phyloP scores from a whole-genome alignment of 1,140 invertebrate genomes.

The Agrypnia vestita region DNA sequence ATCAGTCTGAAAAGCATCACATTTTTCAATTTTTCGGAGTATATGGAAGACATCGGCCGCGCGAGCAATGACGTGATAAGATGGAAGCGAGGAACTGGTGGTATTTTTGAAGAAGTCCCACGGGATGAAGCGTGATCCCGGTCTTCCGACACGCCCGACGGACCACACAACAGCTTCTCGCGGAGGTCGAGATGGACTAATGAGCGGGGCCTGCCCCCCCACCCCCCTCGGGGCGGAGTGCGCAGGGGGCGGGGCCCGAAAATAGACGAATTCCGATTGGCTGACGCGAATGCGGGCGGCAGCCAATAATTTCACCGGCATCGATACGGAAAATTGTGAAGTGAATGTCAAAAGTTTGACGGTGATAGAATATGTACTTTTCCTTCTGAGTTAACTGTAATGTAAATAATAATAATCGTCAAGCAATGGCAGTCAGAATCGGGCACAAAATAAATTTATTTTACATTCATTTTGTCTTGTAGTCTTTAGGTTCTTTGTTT shows the following conservation, averaged over 20 bases:
- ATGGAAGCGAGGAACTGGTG: too few species aligned
- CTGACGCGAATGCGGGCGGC: neutral
- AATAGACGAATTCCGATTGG: constrained; percentile 28
- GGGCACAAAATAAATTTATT: too few species aligned
- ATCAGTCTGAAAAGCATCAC: too few species aligned
- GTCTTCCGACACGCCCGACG: neutral
- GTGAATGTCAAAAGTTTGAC: constrained; percentile 8
- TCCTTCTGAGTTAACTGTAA: neutral
- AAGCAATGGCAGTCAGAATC: too few species aligned
- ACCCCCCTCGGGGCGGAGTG: neutral
- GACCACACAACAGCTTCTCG: constrained; percentile 14
- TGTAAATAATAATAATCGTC: too few species aligned
- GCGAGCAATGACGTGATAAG: too few species aligned
- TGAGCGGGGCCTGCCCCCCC: neutral
- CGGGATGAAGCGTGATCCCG: too few species aligned
- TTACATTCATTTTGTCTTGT: too few species aligned
- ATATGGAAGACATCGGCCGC: too few species aligned
- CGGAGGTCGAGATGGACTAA: constrained; percentile 36
- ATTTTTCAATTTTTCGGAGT: too few species aligned
- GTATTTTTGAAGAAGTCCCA: too few species aligned
- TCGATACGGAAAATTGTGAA: neutral
- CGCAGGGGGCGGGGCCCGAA: neutral
- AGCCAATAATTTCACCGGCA: constrained; percentile 31
- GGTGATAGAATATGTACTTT: neutral
- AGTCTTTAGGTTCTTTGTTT: too few species aligned